Base-by-base conservation (phyloP, 2,888 invertebrate species). In the Labia minor region DNA sequence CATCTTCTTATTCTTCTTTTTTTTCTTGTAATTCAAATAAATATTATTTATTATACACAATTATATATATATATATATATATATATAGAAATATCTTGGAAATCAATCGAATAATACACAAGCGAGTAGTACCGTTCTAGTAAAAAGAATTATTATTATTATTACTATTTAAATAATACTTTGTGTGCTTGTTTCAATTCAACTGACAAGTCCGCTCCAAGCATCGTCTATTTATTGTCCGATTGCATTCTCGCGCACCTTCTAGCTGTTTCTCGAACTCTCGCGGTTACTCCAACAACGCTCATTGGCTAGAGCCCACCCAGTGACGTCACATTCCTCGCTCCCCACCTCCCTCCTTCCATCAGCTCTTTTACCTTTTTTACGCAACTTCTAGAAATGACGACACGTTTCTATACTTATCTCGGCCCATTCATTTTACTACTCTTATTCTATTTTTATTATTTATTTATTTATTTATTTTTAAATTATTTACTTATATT, bases 1-100 rank as follows among this genome's bases (percentile, higher is more conserved):
- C 65, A 82, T 78, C n/a, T n/a, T n/a, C n/a, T n/a, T n/a, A n/a
- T n/a, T 77, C 16, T 65, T 19, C n/a, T 10, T 37, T 16, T 20
- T 14, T 37, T 37, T 65, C 37, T 19, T 26, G 26, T 26, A 3
- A 26, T 6, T 49, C n/a, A 33, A 33, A 33, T 33, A 33, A 33
- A 33, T 33, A 8, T 33, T 33, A 8, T 33, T 11, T 33, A 8
- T 33, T 8, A 33, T 33, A 33, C 6, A 33, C 33, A 8, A n/a
- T n/a, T n/a, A n/a, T n/a, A n/a, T n/a, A n/a, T n/a, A n/a, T n/a
- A n/a, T n/a, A n/a, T n/a, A n/a, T n/a, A n/a, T n/a, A n/a, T n/a
- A n/a, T n/a, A n/a, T n/a, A n/a, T n/a, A n/a, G n/a, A n/a, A n/a
- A n/a, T n/a, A n/a, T n/a, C n/a, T n/a, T n/a, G n/a, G n/a, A n/a